These are phyloP conservation scores for Atta texana DNA, from an alignment of 1,140 invertebrate genomes.

Conservation along the genomic window DNA sequence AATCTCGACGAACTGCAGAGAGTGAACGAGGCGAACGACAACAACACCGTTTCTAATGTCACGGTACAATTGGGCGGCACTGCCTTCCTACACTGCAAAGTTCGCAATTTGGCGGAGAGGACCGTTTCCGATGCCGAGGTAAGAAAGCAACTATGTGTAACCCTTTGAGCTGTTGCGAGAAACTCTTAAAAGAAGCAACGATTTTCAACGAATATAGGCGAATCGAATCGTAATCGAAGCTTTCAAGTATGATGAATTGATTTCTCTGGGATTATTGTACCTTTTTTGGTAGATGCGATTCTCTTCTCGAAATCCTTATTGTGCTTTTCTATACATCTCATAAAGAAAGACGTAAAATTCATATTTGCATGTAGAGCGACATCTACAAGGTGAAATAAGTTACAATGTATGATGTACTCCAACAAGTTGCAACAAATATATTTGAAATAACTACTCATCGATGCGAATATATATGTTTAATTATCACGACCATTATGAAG, in stretches of 20 bases:
- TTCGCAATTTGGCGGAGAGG: constrained; percentile 89
- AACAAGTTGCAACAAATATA: too few relatives aligned
- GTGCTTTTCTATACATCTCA: neutral
- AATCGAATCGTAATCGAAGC: constrained; percentile 22
- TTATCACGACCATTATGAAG: too few relatives aligned
- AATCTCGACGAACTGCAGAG: constrained; percentile 87
- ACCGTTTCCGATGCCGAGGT: constrained; percentile 87
- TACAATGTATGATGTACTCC: neutral
- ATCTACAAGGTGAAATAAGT: constrained; percentile 4
- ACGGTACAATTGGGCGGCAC: constrained; percentile 94
- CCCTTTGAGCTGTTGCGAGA: neutral
- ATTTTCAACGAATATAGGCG: constrained; percentile 40
- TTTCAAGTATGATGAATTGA: neutral
- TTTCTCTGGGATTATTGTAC: constrained; percentile 17
- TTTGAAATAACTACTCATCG: too few relatives aligned
- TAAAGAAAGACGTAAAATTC: constrained; percentile 25
- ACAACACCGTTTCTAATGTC: constrained; percentile 91
- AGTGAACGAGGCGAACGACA: constrained; percentile 88
- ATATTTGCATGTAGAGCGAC: neutral
- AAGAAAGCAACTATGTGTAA: constrained; percentile 56
- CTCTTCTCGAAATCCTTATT: neutral
- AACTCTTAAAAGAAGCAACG: constrained; percentile 27
- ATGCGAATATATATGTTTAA: too few relatives aligned
- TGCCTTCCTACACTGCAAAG: constrained; percentile 93
- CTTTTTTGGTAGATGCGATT: neutral